Percentiles rank a stretch among this genome's conserved stretches.
phyloP scores from a whole-genome alignment of 2,113 vertebrate species.

The Gymnarchus niloticus region DNA sequence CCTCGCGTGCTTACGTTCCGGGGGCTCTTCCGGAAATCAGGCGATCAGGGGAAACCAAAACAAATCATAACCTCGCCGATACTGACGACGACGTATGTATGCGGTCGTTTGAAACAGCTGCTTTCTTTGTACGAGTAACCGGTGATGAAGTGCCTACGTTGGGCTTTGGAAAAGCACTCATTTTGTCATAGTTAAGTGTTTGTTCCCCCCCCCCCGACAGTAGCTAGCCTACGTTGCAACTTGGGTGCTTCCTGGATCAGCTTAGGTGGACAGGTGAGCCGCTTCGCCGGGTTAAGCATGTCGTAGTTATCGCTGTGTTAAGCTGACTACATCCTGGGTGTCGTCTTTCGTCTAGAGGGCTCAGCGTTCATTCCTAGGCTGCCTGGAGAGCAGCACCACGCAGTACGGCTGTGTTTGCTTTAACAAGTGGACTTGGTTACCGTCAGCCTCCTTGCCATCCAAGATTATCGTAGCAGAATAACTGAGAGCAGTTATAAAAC shows the following conservation, averaged over 20 bases:
- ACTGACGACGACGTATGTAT: constrained; percentile 16
- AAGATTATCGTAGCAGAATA: background rate
- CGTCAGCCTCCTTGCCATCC: background rate
- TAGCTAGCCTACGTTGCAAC: background rate
- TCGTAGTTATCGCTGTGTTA: background rate
- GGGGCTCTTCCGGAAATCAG: constrained; percentile 34
- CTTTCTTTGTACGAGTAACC: background rate
- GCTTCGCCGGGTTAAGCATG: background rate
- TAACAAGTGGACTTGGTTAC: background rate
- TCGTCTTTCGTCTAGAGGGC: background rate
- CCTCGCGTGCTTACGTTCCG: background rate
- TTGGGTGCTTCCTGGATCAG: background rate
- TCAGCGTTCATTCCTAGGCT: background rate
- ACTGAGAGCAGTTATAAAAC: background rate
- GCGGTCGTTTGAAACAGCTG: background rate
- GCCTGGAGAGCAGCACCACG: background rate
- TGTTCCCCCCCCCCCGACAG: no score
- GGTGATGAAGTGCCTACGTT: background rate
- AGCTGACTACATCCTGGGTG: background rate
- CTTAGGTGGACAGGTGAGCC: background rate
- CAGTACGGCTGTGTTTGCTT: background rate
- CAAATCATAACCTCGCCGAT: constrained; percentile 13
- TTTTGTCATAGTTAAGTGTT: background rate
- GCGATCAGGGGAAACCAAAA: constrained; percentile 20
- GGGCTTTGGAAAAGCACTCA: background rate